phyloP scores from a whole-genome alignment of 2,888 invertebrate species.

The Cryptus armator region DNA sequence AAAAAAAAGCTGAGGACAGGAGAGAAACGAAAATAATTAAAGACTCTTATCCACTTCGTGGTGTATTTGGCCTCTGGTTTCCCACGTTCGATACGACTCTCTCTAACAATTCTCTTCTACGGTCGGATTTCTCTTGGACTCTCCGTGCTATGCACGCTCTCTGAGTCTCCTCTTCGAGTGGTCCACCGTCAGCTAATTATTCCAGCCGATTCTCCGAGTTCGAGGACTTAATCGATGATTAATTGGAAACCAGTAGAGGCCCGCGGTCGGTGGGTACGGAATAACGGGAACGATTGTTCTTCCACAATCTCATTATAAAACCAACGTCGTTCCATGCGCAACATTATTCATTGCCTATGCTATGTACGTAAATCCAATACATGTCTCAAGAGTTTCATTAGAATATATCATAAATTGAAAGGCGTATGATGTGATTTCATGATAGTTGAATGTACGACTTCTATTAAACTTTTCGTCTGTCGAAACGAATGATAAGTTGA shows the following conservation, averaged over 20 bases:
- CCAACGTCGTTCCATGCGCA: background rate
- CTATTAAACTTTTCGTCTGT: too few relatives aligned
- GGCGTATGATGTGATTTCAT: too few relatives aligned
- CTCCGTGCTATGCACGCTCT: constrained; percentile 5
- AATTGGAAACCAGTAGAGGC: constrained; percentile 57
- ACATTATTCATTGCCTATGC: background rate
- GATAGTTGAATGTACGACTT: too few relatives aligned
- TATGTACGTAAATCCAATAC: too few relatives aligned
- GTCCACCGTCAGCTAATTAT: constrained; percentile 63
- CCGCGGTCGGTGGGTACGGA: constrained; percentile 18
- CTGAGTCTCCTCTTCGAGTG: constrained; percentile 40
- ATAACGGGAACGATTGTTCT: constrained; percentile 57
- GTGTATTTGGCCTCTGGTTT: constrained; percentile 50
- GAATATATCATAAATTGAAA: too few relatives aligned
- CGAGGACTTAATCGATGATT: constrained; percentile 66
- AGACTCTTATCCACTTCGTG: constrained; percentile 52
- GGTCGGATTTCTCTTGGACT: constrained; percentile 25
- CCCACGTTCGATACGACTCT: constrained; percentile 55
- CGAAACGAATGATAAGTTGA: too few relatives aligned
- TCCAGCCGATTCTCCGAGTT: constrained; percentile 63
- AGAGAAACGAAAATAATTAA: constrained; percentile 55
- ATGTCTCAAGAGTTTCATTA: too few relatives aligned
- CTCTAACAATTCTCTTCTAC: constrained; percentile 58
- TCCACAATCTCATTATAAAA: constrained; percentile 38
- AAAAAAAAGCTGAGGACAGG: constrained; percentile 30